Evolutionary conservation across 2,888 invertebrate species (phyloP), one percentile per base, ranked within the genome.

Genomic region (Caenorhabditis sp.): DNA sequence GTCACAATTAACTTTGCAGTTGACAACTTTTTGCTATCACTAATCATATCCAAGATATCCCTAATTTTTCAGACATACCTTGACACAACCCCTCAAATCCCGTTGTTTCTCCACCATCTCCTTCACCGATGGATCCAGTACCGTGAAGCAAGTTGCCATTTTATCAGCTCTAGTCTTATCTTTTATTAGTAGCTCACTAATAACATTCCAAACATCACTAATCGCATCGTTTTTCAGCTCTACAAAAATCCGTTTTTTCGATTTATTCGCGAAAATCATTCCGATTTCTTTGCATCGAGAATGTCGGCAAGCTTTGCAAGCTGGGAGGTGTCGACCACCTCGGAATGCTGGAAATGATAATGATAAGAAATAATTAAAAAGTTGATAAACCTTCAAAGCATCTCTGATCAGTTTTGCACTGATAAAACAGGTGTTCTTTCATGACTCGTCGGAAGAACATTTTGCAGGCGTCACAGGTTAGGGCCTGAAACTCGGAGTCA

Each of bases 401-500:
- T 3, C 6, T 11, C 1, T 71, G 32, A 0, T 15, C 40, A 20
- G 8, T 6, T 18, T 44, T 55, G 24, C 71, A 71, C 13, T 24
- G 22, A 18, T 71, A 71, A 3, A 18, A 8, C 32, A 71, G n/a
- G 5, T 64, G 40, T 24, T 71, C 71, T 6, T 55, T 62, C 44
- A 71, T 44, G 3, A 71, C 47, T 1, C 71, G 53, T 5, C 71
- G 51, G 55, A 71, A 71, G 44, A 71, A 71, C 71, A 71, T 71
- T 20, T 71, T 71, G 24, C 71, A 71, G 0, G 71, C 71, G n/a
- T 71, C 71, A 53, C 71, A 71, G 13, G 62, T 71, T 3, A 71
- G 24, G 3, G 53, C 62, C 71, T 71, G 53, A n/a, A n/a, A n/a
- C n/a, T n/a, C n/a, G n/a, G n/a, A n/a, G n/a, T n/a, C n/a, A n/a